Evolutionary conservation across 2,797 vertebrate species (phyloP).

Genomic region (Premnoplex brunnescens): DNA sequence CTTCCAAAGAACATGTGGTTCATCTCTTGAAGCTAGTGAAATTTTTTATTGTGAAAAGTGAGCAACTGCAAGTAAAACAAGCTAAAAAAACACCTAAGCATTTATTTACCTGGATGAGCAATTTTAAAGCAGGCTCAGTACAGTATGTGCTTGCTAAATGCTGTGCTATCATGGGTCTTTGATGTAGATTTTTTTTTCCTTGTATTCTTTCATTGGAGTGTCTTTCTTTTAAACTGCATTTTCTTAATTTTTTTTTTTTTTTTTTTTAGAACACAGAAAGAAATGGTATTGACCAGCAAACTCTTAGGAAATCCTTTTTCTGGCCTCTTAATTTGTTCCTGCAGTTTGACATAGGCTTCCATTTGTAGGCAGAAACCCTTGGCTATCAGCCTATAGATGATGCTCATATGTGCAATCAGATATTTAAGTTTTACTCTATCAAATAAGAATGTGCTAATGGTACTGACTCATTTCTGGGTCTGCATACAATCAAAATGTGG

Average conservation of each 20-base stretch:
- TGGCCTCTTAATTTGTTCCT: neutral
- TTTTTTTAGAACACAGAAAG: neutral
- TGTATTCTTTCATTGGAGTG: neutral
- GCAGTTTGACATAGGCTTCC: neutral
- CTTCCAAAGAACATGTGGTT: neutral
- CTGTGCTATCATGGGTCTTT: neutral
- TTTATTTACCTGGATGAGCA: neutral
- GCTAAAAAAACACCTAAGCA: neutral
- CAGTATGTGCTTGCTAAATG: neutral
- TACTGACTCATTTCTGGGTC: slow-evolving; percentile 30
- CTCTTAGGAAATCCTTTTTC: neutral
- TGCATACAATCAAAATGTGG: neutral
- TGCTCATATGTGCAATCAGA: neutral
- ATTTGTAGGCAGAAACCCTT: slow-evolving; percentile 1
- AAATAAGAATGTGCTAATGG: slow-evolving; percentile 13
- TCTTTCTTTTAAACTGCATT: neutral
- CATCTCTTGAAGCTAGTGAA: neutral
- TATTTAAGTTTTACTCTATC: neutral
- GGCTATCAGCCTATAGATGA: neutral
- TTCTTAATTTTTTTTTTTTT: neutral
- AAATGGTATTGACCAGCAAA: neutral
- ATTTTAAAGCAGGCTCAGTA: neutral
- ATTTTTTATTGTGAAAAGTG: neutral
- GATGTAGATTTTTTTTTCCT: neutral
- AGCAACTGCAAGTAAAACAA: neutral